Base-by-base conservation (phyloP, 1,140 invertebrate genomes). In the Macrotrachela quadricornifera region DNA sequence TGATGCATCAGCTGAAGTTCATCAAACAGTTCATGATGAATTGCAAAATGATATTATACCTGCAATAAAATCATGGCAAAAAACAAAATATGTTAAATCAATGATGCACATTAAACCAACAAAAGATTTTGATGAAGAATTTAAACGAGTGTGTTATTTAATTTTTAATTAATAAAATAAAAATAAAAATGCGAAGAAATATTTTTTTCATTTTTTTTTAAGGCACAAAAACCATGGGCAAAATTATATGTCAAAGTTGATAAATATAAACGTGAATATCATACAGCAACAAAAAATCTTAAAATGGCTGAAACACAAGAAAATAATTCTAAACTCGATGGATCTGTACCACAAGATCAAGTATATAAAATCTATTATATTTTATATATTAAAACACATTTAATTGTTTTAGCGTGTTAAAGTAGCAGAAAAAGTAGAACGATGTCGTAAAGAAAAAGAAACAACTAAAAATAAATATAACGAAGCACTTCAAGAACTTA, bases 171-270 rank as follows among this genome's bases (percentile, higher is more conserved):
- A 30, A 4, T 30, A 8, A 30, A 30, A 30, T n/a, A n/a, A n/a
- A n/a, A n/a, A n/a, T n/a, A n/a, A n/a, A n/a, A n/a, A n/a, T n/a
- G n/a, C n/a, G n/a, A n/a, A n/a, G n/a, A n/a, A n/a, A n/a, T n/a
- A n/a, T n/a, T n/a, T n/a, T n/a, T n/a, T n/a, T 30, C 21, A 30
- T 30, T 4, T 30, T 30, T 30, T 30, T 4, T 30, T 30, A 51
- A 75, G 72, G 90, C 86, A 38, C 91, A 96, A 73, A 96, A 95
- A 68, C 87, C 87, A 16, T 95, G 90, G 90, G 78, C 82, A 18
- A 95, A 95, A 71, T 69, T 85, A 10, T 73, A 91, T 50, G 78
- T 80, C 56, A 92, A 92, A 71, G 86, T 94, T 8, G 82, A 92
- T 67, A 85, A 90, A 68, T 78, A 83, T 30, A 85, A 85, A 72